Conservation (phyloP, 30 jellyfish, hydroid and myxozoan species). For the Nemopilema nomurai region DNA sequence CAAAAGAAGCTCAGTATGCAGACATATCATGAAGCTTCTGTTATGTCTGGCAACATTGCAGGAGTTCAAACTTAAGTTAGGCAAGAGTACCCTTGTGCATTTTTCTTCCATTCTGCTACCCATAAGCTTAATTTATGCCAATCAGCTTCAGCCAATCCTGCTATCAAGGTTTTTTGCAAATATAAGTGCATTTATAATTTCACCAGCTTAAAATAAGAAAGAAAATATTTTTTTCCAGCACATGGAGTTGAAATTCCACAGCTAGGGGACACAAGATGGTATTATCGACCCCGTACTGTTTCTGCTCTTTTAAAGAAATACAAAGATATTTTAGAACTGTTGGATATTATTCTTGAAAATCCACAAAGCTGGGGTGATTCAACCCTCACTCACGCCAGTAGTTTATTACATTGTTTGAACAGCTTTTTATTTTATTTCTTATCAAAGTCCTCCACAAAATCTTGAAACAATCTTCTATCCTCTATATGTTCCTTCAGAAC, state of each 20-base stretch:
- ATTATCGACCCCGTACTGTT: conserved; percentile 2
- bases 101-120: conserved; percentile 49
- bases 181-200: conserved; percentile 48
- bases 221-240: background rate
- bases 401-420: conserved; percentile 29
- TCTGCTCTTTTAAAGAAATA: conserved; percentile 10
- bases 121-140: conserved; percentile 51
- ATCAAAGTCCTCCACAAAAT: conserved; percentile 22
- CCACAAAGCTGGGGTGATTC: conserved; percentile 58
- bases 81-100: conserved; percentile 47
- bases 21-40: conserved; percentile 55
- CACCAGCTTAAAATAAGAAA: conserved; percentile 6
- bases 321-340: background rate
- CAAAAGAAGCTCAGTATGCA: conserved; percentile 51
- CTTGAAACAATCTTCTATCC: conserved; percentile 35
- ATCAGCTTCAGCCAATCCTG: conserved; percentile 34
- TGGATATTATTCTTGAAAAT: conserved; percentile 32
- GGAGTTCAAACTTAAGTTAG: conserved; percentile 50
- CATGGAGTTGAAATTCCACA: conserved; percentile 20
- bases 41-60: conserved; percentile 48
- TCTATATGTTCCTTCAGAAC: conserved; percentile 34
- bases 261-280: conserved; percentile 31
- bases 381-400: conserved; percentile 41
- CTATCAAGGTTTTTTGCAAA: conserved; percentile 58
- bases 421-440: conserved; percentile 43